phyloP scores from a whole-genome alignment of 2,113 vertebrate species.

The Vombatus ursinus region DNA sequence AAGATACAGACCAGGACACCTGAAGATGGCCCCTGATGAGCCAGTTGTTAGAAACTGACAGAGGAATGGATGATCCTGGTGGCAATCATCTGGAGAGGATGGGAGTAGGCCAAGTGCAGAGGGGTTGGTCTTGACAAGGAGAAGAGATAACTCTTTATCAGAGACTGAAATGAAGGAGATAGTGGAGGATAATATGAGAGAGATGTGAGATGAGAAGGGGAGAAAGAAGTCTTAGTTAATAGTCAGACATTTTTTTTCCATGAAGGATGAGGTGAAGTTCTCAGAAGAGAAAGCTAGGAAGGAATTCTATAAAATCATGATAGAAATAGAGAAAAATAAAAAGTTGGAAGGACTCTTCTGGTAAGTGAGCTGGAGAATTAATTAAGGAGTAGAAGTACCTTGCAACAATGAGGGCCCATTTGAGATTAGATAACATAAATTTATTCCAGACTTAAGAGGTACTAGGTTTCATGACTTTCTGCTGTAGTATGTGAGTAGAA shows the following conservation, averaged over 20 bases:
- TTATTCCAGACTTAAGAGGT: not conserved
- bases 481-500: not conserved
- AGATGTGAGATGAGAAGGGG: not conserved
- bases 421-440: not conserved
- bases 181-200: not conserved
- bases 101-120: too few relatives aligned
- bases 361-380: not conserved
- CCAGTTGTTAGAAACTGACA: not conserved
- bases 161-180: not conserved
- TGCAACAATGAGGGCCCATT: not conserved
- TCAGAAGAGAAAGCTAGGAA: not conserved
- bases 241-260: not conserved
- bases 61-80: not conserved
- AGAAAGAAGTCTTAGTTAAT: not conserved
- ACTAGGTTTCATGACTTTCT: not conserved
- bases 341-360: not conserved
- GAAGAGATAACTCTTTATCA: not conserved
- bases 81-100: not conserved
- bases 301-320: not conserved
- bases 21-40: too few relatives aligned
- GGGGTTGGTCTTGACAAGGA: too few relatives aligned
- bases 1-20: too few relatives aligned
- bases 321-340: not conserved
- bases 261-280: not conserved
- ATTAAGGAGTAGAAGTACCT: not conserved